phyloP scores from a whole-genome alignment of 2,888 invertebrate genomes.

The Eurytoma adleriae region DNA sequence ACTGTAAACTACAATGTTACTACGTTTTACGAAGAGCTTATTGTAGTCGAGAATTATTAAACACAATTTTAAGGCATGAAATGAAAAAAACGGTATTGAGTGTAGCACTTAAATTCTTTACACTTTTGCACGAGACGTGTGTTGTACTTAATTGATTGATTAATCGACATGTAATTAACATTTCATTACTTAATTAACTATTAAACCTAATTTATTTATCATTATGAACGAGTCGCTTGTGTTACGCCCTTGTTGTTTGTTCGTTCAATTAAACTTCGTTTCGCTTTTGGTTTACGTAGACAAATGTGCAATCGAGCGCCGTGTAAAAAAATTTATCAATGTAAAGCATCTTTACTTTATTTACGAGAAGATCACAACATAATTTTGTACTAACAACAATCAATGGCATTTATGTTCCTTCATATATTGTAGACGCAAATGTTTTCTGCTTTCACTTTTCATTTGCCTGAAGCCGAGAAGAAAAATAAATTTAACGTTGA shows the following conservation, averaged over 20 bases:
- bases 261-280: constrained; percentile 50
- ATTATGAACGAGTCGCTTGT: constrained; percentile 67
- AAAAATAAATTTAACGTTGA: constrained; percentile 22
- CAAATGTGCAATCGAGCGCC: constrained; percentile 54
- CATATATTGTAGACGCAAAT: constrained; percentile 1
- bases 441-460: constrained; percentile 10
- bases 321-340: constrained; percentile 36
- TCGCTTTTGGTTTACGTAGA: constrained; percentile 39
- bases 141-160: constrained; percentile 73
- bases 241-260: constrained; percentile 66
- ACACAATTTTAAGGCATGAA: constrained; percentile 69
- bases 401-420: constrained; percentile 12
- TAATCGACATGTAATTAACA: constrained; percentile 74
- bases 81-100: constrained; percentile 71
- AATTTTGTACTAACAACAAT: constrained; percentile 17
- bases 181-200: constrained; percentile 73
- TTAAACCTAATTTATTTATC: constrained; percentile 75
- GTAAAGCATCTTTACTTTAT: constrained; percentile 30
- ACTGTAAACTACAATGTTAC: constrained; percentile 76
- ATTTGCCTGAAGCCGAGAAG: constrained; percentile 3
- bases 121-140: constrained; percentile 76
- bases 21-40: constrained; percentile 77
- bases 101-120: constrained; percentile 75
- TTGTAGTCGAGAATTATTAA: constrained; percentile 74
- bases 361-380: constrained; percentile 9